Base-by-base conservation (phyloP, 2,113 vertebrate genomes). In the Circaetus cinerascens region DNA sequence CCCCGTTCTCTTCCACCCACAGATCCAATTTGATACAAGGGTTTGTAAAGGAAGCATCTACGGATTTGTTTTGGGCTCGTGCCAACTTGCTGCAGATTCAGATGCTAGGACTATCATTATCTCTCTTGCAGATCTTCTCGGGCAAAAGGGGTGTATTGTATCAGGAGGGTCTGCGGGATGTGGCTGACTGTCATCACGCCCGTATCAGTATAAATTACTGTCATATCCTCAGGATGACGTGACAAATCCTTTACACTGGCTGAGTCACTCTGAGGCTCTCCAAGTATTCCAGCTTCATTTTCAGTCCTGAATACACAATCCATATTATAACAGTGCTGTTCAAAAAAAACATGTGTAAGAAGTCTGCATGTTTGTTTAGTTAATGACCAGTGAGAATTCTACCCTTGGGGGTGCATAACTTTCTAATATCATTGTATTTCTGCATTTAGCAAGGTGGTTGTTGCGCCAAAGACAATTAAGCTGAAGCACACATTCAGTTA, bases 231-330 rank as follows among this genome's bases (percentile, higher is more conserved):
- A 76, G 91, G 77, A 82, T 23, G 13, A 86, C 0, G 0, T 93
- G 77, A 95, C 81, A 95, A 95, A 95, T 77, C 83, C 43, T 92
- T 77, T 71, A 92, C 56, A 41, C 50, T 59, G 50, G 6, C 90
- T 97, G 94, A 97, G 74, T 93, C 91, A 96, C 55, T 77, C 43
- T 41, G 43, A 85, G 53, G 62, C 29, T 90, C 80, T 95, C 89
- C 62, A 67, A 90, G 77, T 89, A 93, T 76, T 94, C 69, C 87
- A 88, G 89, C 38, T 80, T 88, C 45, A 40, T 91, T 85, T 91
- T 85, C 74, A 69, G 53, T 53, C 64, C 82, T 57, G 45, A 69
- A 27, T 73, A 85, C 36, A 57, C 59, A 73, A 82, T 27, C 9
- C 53, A 43, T 57, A 41, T 66, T 78, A 32, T 23, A 95, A 90